Evolutionary conservation across 2,797 vertebrate genomes (phyloP).

Genomic region (Pangasius larnaudii): DNA sequence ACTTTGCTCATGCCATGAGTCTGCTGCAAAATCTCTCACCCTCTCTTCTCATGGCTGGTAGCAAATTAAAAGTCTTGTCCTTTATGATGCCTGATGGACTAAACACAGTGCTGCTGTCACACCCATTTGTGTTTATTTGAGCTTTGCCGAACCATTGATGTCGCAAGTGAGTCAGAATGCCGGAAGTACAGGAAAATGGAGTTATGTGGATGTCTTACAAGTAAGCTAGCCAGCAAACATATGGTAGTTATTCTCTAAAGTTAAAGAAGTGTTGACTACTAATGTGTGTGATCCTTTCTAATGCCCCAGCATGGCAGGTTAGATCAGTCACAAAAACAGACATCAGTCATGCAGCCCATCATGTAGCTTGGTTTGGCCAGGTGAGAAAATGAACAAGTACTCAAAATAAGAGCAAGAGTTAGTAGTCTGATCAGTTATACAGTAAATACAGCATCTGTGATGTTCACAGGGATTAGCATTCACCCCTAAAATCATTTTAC

Average conservation of each 20-base stretch:
- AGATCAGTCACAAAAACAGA: slow-evolving; percentile 2
- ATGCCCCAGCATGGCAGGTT: not conserved
- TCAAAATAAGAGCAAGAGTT: not conserved
- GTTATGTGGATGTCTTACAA: not conserved
- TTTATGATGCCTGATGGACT: not conserved
- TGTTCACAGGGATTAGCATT: not conserved
- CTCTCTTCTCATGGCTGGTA: not conserved
- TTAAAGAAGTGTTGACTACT: not conserved
- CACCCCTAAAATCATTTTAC: not conserved
- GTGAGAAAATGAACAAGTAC: not conserved
- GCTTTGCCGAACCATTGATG: not conserved
- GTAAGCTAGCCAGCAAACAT: not conserved
- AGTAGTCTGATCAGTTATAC: not conserved
- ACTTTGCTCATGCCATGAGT: not conserved
- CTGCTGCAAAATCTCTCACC: too few relatives aligned
- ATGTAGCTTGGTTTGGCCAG: not conserved
- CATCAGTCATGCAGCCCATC: not conserved
- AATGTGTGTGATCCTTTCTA: not conserved
- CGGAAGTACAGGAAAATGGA: not conserved
- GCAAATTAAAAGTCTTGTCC: not conserved
- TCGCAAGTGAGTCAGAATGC: not conserved
- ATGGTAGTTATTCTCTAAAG: not conserved
- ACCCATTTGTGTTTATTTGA: not conserved
- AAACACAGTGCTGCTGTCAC: not conserved
- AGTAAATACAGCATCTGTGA: not conserved